phyloP scores from a whole-genome alignment of 2,113 vertebrate species.

The Sardina pilchardus region DNA sequence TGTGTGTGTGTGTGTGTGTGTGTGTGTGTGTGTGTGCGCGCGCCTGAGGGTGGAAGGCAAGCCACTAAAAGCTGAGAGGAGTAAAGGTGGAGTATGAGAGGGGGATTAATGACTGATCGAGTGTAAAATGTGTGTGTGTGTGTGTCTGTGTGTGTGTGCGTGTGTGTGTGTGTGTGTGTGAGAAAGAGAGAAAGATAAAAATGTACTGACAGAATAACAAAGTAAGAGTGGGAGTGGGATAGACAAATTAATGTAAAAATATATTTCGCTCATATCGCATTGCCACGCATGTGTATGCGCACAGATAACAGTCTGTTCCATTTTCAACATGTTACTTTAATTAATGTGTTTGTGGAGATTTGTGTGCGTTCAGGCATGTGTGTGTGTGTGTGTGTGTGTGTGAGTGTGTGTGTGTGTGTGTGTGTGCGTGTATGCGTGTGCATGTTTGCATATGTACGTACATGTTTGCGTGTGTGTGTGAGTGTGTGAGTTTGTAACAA shows the following conservation, averaged over 20 bases:
- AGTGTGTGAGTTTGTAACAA: not conserved
- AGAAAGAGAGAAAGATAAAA: no score
- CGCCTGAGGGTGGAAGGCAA: slow-evolving; percentile 66
- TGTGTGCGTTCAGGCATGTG: not conserved
- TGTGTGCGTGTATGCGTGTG: not conserved
- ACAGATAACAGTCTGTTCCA: not conserved
- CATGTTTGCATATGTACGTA: not conserved
- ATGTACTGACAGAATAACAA: no score
- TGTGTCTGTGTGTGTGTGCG: not conserved
- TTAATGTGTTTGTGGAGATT: not conserved
- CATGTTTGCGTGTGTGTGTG: not conserved
- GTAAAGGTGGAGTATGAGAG: slow-evolving; percentile 21
- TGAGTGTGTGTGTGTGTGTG: not conserved
- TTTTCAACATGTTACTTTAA: not conserved
- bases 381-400: not conserved
- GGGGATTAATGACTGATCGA: slow-evolving; percentile 25
- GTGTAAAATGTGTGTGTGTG: not conserved
- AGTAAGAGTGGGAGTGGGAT: no score
- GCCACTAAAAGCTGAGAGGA: slow-evolving; percentile 60
- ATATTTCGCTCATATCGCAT: not conserved
- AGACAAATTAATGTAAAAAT: not conserved
- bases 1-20: slow-evolving; percentile 61
- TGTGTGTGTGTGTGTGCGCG: slow-evolving; percentile 33
- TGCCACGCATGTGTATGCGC: not conserved
- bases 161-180: not conserved